Evolutionary conservation across 2,797 vertebrate species (phyloP), one percentile per base, ranked within the genome.

Genomic region (Crocidura indochinensis): DNA sequence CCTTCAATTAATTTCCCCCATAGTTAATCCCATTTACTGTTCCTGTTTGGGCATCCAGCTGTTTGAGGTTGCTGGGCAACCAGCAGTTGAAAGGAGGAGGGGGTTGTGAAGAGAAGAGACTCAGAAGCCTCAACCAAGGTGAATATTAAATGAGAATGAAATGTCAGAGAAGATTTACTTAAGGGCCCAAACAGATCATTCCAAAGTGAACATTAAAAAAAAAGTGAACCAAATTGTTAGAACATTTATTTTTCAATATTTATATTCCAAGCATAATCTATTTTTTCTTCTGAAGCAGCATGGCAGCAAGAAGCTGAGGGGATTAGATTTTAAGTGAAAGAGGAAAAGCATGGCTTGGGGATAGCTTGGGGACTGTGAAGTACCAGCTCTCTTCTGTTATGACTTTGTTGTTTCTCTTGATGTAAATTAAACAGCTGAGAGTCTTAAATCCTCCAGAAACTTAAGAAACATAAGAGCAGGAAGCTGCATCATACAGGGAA

Each of bases 21-120:
- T 94, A 94, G 96, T 88, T 97, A 96, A 97, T 96, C 95, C 86
- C 94, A 93, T 96, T 96, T 95, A 76, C 88, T 94, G 92, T 96
- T 87, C 88, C 86, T 90, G 74, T 96, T 97, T 93, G 92, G 95
- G 86, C 88, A 94, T 81, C 95, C 93, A 94, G 96, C 95, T 95
- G 93, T 95, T 96, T 78, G 76, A 93, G 68, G 96, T 97, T 97
- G 96, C 96, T 0, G 1, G 77, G 96, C 94, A 96, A 97, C 96
- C 86, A 62, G 47, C 76, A 87, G 88, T 84, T 87, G 92, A 84
- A 84, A 80, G 22, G 10, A 2, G 68, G 29, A 49, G 73, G 90
- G 84, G 14, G 19, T 60, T 17, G 19, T 17, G 56, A 19, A 44
- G 27, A 31, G 72, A 79, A 65, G 88, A 95, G 78, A 73, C 81